Conservation (phyloP, 1,140 invertebrate genomes). For the Drosophila ogumai region DNA sequence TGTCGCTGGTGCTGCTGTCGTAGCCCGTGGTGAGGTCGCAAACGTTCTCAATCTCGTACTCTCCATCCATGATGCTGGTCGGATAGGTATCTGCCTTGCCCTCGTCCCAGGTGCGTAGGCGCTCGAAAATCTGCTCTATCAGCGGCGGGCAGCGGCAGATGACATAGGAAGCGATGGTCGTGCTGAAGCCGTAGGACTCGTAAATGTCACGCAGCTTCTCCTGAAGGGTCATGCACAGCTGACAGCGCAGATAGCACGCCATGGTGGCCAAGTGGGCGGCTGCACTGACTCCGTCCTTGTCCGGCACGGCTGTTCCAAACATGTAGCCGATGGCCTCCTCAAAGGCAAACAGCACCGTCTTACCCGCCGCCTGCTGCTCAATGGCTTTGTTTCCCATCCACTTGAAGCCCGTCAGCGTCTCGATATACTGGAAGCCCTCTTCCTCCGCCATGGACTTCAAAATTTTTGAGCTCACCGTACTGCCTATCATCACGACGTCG, state of each 20-base stretch:
- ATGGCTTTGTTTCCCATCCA: conserved; percentile 98
- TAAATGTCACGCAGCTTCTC: conserved; percentile 94
- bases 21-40: conserved; percentile 96
- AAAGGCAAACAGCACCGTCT: conserved; percentile 96
- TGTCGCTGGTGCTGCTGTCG: conserved; percentile 90
- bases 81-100: conserved; percentile 88
- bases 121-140: conserved; percentile 92
- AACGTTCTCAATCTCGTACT: conserved; percentile 90
- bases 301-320: conserved; percentile 93
- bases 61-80: conserved; percentile 88
- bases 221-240: conserved; percentile 88
- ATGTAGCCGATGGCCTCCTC: conserved; percentile 99
- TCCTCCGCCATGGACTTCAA: conserved; percentile 92
- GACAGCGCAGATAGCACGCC: conserved; percentile 89
- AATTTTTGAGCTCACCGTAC: conserved; percentile 99
- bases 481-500: conserved; percentile 93
- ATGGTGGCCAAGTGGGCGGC: conserved; percentile 92
- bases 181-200: conserved; percentile 93
- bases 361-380: conserved; percentile 89
- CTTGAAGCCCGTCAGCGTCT: conserved; percentile 99
- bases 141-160: conserved; percentile 91
- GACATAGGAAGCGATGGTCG: conserved; percentile 94
- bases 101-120: conserved; percentile 90
- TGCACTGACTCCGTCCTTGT: conserved; percentile 98
- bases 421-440: conserved; percentile 94